Evolutionary conservation across 2,113 vertebrate genomes (phyloP).

Genomic region (Paratilapia polleni): DNA sequence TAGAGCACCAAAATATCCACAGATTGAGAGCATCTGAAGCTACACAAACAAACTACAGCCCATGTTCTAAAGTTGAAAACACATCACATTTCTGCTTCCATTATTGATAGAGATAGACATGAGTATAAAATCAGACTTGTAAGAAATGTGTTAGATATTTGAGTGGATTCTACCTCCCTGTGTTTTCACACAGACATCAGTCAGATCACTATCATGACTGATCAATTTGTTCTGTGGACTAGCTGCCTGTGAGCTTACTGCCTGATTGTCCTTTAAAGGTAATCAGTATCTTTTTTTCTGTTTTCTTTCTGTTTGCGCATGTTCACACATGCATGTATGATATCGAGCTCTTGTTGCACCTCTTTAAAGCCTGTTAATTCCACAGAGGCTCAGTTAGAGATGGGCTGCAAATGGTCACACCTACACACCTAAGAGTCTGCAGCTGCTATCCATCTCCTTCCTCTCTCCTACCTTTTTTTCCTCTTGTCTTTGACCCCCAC

Average conservation of each 20-base stretch:
- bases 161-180: neutral
- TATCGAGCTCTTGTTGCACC: constrained; percentile 28
- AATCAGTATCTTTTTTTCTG: neutral
- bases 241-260: neutral
- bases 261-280: neutral
- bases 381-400: constrained; percentile 60
- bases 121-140: neutral
- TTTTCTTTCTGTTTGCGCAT: neutral
- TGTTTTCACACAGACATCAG: neutral
- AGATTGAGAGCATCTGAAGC: neutral
- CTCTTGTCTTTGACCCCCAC: constrained; percentile 8
- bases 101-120: neutral
- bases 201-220: neutral
- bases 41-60: neutral
- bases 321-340: constrained; percentile 4
- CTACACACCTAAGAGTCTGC: constrained; percentile 70
- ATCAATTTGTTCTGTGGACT: neutral
- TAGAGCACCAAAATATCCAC: constrained; percentile 9
- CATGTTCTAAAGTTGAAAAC: neutral
- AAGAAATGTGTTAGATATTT: neutral
- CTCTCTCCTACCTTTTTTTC: constrained; percentile 1
- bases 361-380: constrained; percentile 64
- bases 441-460: constrained; percentile 59
- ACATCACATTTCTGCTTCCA: neutral
- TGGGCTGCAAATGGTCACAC: constrained; percentile 71